Percentiles rank a stretch among this genome's conserved stretches.
These are phyloP conservation scores for Amyelois transitella DNA, from an alignment of 1,140 invertebrate genomes.

Conservation along the genomic window DNA sequence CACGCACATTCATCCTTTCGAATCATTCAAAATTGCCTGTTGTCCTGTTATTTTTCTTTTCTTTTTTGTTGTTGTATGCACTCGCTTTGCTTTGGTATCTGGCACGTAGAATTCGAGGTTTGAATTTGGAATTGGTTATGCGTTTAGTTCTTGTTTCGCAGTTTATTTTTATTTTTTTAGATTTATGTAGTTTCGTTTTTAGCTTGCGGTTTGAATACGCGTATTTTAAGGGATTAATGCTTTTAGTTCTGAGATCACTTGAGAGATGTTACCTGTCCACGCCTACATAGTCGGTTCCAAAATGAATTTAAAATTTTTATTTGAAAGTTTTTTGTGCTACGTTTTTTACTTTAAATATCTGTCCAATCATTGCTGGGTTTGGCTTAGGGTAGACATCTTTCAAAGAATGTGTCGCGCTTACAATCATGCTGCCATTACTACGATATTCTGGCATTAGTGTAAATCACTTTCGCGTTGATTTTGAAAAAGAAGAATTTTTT, in stretches of 20 bases:
- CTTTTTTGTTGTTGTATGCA: constrained; percentile 19
- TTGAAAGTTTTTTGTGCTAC: background rate
- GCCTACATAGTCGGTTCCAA: constrained; percentile 48
- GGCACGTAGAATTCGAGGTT: constrained; percentile 1
- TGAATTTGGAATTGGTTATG: background rate
- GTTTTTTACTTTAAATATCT: constrained; percentile 22
- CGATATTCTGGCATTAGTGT: no score
- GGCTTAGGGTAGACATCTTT: constrained; percentile 64
- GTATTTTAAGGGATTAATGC: constrained; percentile 29
- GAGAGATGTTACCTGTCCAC: constrained; percentile 70
- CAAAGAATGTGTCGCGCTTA: constrained; percentile 31
- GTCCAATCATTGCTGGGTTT: constrained; percentile 48
- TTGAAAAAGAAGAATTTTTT: background rate
- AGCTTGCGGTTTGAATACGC: constrained; percentile 38
- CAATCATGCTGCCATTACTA: background rate
- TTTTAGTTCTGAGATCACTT: constrained; percentile 42
- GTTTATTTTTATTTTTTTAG: constrained; percentile 8
- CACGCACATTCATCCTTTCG: constrained; percentile 51
- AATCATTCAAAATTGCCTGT: constrained; percentile 15
- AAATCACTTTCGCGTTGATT: background rate
- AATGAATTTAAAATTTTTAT: constrained; percentile 1
- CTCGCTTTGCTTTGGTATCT: constrained; percentile 9
- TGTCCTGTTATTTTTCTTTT: constrained; percentile 22
- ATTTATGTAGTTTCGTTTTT: constrained; percentile 12
- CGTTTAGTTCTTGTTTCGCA: background rate